A percentile compares a stretch with the other conserved stretches of the same genome.
These are phyloP conservation scores for Sinocyclocheilus maitianheensis DNA, from an alignment of 2,113 vertebrate genomes.

Conservation along the genomic window DNA sequence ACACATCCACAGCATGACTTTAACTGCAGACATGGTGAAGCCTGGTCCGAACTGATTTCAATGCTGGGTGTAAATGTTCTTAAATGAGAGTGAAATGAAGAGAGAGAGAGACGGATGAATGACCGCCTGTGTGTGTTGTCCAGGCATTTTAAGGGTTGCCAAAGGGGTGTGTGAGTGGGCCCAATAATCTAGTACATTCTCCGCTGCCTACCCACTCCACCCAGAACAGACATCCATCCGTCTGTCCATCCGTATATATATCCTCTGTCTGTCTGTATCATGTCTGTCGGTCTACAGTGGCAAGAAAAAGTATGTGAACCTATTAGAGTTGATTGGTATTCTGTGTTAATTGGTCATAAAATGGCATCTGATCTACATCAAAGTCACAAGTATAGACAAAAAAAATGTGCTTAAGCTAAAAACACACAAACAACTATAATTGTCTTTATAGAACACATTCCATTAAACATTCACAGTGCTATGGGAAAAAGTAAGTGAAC, in stretches of 20 bases:
- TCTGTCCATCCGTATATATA: neutral
- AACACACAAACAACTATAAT: too few relatives aligned
- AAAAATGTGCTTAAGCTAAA: too few relatives aligned
- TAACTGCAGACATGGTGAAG: slow-evolving; percentile 53
- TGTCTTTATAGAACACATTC: too few relatives aligned
- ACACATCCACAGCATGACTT: slow-evolving; percentile 59
- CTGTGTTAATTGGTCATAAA: too few relatives aligned
- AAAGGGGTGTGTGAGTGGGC: slow-evolving; percentile 43
- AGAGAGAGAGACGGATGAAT: slow-evolving; percentile 26
- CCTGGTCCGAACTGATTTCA: slow-evolving; percentile 58
- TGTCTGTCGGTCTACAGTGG: neutral
- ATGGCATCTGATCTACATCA: too few relatives aligned
- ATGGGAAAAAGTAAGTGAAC: too few relatives aligned
- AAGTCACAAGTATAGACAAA: too few relatives aligned
- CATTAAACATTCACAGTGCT: too few relatives aligned
- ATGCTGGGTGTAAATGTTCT: slow-evolving; percentile 28
- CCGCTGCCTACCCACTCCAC: neutral
- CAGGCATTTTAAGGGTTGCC: slow-evolving; percentile 30
- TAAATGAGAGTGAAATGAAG: slow-evolving; percentile 20
- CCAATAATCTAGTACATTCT: slow-evolving; percentile 1
- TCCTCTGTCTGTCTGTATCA: neutral
- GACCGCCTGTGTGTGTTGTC: slow-evolving; percentile 32
- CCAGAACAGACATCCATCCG: slow-evolving; percentile 4
- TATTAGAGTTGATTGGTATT: neutral
- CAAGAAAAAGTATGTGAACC: neutral